Evolutionary conservation across 2,797 vertebrate species (phyloP).

Genomic region (Fundulus diaphanus): DNA sequence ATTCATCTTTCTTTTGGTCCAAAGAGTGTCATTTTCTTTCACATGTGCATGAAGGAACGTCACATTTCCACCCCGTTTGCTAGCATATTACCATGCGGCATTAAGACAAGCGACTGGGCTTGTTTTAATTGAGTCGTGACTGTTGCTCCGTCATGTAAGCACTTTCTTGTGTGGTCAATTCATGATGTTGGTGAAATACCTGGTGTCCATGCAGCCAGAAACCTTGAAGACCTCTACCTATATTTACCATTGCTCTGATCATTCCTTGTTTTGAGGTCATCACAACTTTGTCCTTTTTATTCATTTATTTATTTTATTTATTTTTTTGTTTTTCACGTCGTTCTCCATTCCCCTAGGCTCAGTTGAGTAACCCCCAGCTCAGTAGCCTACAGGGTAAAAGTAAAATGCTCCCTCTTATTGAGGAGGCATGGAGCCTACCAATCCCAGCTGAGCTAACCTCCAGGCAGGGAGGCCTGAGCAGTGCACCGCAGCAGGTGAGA

Average conservation of each 20-base stretch:
- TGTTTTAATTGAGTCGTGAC: slow-evolving; percentile 70
- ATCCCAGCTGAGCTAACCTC: slow-evolving; percentile 99
- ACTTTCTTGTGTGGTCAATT: slow-evolving; percentile 51
- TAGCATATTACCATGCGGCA: slow-evolving; percentile 56
- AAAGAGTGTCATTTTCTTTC: slow-evolving; percentile 53
- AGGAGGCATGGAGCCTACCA: slow-evolving; percentile 99
- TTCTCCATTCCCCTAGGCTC: slow-evolving; percentile 96
- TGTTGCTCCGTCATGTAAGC: slow-evolving; percentile 56
- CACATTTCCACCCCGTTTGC: slow-evolving; percentile 65
- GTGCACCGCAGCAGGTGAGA: slow-evolving; percentile 99
- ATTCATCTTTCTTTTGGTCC: slow-evolving; percentile 51
- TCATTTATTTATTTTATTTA: slow-evolving; percentile 18
- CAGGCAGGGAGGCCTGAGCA: slow-evolving; percentile 99
- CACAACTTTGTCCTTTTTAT: slow-evolving; percentile 21
- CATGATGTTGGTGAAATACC: slow-evolving; percentile 3
- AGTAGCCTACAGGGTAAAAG: slow-evolving; percentile 99
- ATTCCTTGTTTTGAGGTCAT: slow-evolving; percentile 78
- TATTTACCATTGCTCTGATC: slow-evolving; percentile 73
- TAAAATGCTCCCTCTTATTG: slow-evolving; percentile 99
- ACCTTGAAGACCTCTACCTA: slow-evolving; percentile 59
- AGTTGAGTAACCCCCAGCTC: slow-evolving; percentile 99
- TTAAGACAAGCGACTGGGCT: slow-evolving; percentile 69
- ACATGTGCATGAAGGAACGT: slow-evolving; percentile 70
- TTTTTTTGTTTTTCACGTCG: slow-evolving; percentile 73
- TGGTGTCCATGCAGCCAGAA: slow-evolving; percentile 5